These are phyloP conservation scores for Gymnopithys bicolor DNA, from an alignment of 2,797 vertebrate genomes.

Conservation along the genomic window DNA sequence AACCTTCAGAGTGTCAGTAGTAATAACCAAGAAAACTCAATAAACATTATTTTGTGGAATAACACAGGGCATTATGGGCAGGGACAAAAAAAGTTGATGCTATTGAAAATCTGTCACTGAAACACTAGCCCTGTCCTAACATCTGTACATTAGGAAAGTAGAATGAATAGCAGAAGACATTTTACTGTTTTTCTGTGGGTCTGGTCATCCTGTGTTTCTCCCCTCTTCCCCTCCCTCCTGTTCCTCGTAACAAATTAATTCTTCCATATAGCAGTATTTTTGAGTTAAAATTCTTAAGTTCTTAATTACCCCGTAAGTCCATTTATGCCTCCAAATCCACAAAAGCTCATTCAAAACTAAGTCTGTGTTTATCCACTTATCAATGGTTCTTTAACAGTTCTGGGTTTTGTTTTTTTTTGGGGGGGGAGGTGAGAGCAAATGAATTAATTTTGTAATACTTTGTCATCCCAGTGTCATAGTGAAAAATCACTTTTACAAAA, in stretches of 20 bases:
- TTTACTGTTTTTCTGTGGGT: background rate
- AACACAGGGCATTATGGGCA: background rate
- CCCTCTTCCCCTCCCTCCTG: accelerated
- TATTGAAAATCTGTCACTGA: background rate
- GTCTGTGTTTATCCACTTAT: background rate
- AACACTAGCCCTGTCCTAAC: background rate
- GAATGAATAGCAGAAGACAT: background rate
- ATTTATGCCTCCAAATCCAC: background rate
- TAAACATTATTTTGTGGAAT: background rate
- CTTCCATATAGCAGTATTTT: background rate
- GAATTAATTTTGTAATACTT: background rate
- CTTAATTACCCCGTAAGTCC: background rate
- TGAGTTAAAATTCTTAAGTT: background rate
- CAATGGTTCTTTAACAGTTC: background rate
- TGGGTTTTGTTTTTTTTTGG: accelerated
- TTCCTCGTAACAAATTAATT: background rate
- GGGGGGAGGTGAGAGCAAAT: accelerated
- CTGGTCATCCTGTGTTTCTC: accelerated
- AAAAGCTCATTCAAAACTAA: background rate
- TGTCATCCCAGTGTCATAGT: background rate
- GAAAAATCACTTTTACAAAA: background rate
- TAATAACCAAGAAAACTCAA: background rate
- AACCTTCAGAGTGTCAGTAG: background rate
- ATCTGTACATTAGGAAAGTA: background rate
- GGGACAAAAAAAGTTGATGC: background rate